Base-by-base conservation (phyloP, 2,888 invertebrate species). In the Platycheirus albimanus region DNA sequence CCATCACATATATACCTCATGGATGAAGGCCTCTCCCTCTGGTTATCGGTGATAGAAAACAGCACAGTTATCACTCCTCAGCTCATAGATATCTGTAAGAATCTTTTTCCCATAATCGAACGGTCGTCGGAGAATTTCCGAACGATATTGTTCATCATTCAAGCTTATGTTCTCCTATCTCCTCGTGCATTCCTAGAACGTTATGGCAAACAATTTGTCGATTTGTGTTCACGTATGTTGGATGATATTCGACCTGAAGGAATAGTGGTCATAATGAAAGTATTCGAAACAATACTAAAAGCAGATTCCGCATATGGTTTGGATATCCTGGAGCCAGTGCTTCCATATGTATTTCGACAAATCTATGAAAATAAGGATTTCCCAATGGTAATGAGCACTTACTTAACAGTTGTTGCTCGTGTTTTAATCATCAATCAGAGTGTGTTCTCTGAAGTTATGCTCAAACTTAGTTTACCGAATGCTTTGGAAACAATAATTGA, bases 21-120 rank as follows among this genome's bases (percentile, higher is more conserved):
- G 86, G 98, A 98, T 90, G 98, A 99, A 89, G 98, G 97, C 2
- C 91, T 98, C 41, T 96, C 97, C 86, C 92, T 99, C 75, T 98
- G 98, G 98, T 92, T 95, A 66, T 95, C 95, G 0, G 93, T 97
- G 17, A 91, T 98, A 78, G 95, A 97, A 89, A 95, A 95, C 89
- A 93, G 95, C 3, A 93, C 95, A 0, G 91, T 92, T 0, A 92
- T 94, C 85, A 93, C 94, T 0, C 92, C 93, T 0, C 93, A 94
- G 85, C 92, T 96, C 49, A 91, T 97, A 88, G 93, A 94, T 86
- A 91, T 98, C 28, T 95, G 95, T 85, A 93, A 93, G 83, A 96
- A 96, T 88, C 92, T 97, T 89, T 92, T 94, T 64, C 93, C 94
- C 51, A 93, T 97, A 85, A 91, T 97, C 86, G 97, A 97, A 90